A percentile compares a stretch with the other conserved stretches of the same genome.
These are phyloP conservation scores for Heliothis subflexa DNA, from an alignment of 1,140 invertebrate species.

Conservation along the genomic window DNA sequence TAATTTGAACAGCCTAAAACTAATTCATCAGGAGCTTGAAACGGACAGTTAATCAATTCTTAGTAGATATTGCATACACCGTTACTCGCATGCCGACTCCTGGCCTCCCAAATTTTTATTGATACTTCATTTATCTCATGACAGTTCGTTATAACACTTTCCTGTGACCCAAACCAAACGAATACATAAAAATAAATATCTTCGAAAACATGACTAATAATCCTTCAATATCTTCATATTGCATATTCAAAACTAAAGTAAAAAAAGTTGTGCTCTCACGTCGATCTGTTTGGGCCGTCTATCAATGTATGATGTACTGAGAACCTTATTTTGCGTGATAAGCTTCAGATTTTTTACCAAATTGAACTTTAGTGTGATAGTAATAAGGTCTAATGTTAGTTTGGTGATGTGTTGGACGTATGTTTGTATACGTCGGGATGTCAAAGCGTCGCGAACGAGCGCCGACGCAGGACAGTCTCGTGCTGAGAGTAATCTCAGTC, in stretches of 20 bases:
- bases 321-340: constrained; percentile 43
- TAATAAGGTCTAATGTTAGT: constrained; percentile 50
- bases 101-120: constrained; percentile 41
- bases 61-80: background rate
- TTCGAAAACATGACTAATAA: constrained; percentile 68
- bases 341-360: constrained; percentile 9
- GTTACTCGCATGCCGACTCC: constrained; percentile 7
- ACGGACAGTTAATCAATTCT: background rate
- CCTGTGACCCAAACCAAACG: constrained; percentile 57
- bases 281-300: constrained; percentile 72
- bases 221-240: constrained; percentile 83
- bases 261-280: constrained; percentile 66
- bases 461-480: constrained; percentile 83
- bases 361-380: constrained; percentile 49
- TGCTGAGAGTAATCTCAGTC: constrained; percentile 84
- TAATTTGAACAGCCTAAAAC: constrained; percentile 10
- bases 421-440: constrained; percentile 77
- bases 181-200: constrained; percentile 60
- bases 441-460: constrained; percentile 85
- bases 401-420: constrained; percentile 51
- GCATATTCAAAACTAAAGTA: constrained; percentile 73
- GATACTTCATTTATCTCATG: constrained; percentile 56
- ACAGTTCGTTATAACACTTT: constrained; percentile 58
- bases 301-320: constrained; percentile 80
- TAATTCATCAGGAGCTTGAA: background rate